phyloP scores from a whole-genome alignment of 2,888 invertebrate species.

The Seira musarum region DNA sequence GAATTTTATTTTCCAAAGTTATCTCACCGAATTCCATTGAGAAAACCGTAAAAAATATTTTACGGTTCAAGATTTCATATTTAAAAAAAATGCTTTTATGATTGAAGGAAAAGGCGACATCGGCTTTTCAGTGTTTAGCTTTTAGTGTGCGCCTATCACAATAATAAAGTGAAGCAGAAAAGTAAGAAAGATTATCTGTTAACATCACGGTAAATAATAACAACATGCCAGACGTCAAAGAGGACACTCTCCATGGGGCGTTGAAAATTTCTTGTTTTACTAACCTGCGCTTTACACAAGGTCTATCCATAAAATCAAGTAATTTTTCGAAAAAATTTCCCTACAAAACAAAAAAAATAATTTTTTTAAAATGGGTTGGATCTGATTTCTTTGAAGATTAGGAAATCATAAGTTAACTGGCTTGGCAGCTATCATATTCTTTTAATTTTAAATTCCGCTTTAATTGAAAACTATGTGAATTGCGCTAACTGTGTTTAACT shows the following conservation, averaged over 20 bases:
- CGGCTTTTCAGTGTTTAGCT: too few relatives aligned
- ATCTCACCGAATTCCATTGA: conserved; percentile 34
- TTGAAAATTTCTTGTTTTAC: conserved; percentile 55
- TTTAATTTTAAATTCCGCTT: too few relatives aligned
- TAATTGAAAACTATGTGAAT: too few relatives aligned
- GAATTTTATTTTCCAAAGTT: neutral
- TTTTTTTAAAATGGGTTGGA: conserved; percentile 3
- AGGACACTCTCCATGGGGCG: conserved; percentile 50
- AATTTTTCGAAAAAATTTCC: too few relatives aligned
- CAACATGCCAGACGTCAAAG: conserved; percentile 19
- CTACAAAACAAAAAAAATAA: conserved; percentile 20
- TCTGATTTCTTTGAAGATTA: conserved; percentile 45
- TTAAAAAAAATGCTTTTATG: too few relatives aligned
- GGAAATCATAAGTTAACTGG: too few relatives aligned
- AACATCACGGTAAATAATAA: conserved; percentile 54
- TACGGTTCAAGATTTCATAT: conserved; percentile 31
- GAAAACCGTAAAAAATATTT: conserved; percentile 8
- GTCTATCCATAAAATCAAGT: too few relatives aligned
- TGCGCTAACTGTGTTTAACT: too few relatives aligned
- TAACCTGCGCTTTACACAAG: too few relatives aligned
- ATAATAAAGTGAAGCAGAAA: conserved; percentile 44
- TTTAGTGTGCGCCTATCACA: too few relatives aligned
- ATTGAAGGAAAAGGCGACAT: conserved; percentile 35
- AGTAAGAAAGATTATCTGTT: conserved; percentile 45
- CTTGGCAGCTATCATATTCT: too few relatives aligned